Evolutionary conservation across 2,113 vertebrate genomes (phyloP).

Genomic region (Ivindomyrus marchei): DNA sequence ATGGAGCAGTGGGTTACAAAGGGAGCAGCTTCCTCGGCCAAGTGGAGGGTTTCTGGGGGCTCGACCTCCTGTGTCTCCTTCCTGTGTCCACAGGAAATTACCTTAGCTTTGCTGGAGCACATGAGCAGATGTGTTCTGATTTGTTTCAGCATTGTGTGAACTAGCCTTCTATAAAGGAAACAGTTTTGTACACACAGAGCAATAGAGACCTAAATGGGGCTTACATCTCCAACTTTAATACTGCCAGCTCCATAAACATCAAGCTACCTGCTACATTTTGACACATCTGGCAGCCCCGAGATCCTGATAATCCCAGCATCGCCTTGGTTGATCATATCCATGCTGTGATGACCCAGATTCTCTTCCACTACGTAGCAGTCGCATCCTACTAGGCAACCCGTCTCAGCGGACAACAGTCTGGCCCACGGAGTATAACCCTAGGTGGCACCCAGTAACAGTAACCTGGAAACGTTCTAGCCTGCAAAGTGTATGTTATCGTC

Average conservation of each 20-base stretch:
- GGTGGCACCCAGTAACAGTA: background rate
- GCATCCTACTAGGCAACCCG: background rate
- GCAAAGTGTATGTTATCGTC: background rate
- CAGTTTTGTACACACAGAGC: background rate
- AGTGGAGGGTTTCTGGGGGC: background rate
- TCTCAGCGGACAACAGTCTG: background rate
- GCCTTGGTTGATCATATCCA: background rate
- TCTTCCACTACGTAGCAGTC: background rate
- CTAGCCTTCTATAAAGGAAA: background rate
- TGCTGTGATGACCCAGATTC: background rate
- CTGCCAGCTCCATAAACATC: background rate
- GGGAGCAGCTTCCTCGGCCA: background rate
- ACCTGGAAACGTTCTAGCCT: background rate
- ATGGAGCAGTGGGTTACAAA: background rate
- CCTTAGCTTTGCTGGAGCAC: background rate
- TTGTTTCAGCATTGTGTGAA: background rate
- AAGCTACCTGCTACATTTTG: background rate
- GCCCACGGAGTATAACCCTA: background rate
- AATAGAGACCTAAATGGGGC: background rate
- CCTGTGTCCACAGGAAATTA: background rate
- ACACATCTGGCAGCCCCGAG: background rate
- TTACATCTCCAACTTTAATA: background rate
- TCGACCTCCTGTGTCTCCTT: background rate
- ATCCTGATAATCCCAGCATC: background rate
- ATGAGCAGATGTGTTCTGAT: background rate